phyloP scores from a whole-genome alignment of 2,797 vertebrate species.

The Lophotriccus pileatus region DNA sequence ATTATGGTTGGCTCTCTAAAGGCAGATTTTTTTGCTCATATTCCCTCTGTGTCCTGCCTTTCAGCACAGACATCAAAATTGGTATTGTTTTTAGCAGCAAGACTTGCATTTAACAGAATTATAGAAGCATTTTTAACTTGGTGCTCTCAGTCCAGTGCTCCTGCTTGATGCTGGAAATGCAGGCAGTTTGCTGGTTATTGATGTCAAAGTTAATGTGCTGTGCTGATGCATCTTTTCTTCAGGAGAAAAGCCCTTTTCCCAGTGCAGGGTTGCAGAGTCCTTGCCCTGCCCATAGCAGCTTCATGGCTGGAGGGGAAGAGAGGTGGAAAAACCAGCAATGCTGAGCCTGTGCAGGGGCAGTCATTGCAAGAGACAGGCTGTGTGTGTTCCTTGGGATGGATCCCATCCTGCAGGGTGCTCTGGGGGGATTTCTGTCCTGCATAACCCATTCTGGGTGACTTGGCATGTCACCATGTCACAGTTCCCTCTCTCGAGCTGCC shows the following conservation, averaged over 20 bases:
- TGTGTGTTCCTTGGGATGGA: background rate
- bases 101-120: background rate
- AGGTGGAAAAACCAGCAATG: background rate
- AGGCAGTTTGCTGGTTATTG: background rate
- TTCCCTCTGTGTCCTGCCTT: background rate
- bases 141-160: background rate
- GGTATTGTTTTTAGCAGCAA: background rate
- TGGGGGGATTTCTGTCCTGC: background rate
- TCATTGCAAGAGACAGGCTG: rapidly evolving
- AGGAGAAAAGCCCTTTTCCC: background rate
- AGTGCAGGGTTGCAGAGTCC: background rate
- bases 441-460: background rate
- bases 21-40: background rate
- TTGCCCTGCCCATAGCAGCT: background rate
- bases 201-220: background rate
- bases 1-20: background rate
- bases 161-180: background rate
- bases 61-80: background rate
- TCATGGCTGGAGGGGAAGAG: background rate
- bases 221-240: background rate
- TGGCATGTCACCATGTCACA: rapidly evolving
- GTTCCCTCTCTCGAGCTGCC: background rate
- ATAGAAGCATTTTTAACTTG: background rate
- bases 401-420: background rate
- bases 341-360: background rate